Base-by-base conservation (phyloP, 2,113 vertebrate genomes). In the Chionodraco myersi region DNA sequence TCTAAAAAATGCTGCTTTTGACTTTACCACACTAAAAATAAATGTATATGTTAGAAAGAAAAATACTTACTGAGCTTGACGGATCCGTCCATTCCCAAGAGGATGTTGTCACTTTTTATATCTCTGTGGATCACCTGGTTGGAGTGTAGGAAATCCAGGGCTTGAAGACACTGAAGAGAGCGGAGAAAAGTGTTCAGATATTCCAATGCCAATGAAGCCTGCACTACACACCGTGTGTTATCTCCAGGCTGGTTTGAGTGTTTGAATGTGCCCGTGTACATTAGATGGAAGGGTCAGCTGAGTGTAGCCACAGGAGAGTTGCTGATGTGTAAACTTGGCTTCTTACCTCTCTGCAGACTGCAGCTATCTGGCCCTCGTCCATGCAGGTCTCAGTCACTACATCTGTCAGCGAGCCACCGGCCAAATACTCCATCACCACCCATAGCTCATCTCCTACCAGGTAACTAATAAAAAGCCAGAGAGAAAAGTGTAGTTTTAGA, bases 371-470 rank as follows among this genome's bases (percentile, higher is more conserved):
- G 77, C 98, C 98, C 91, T 99, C 98, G 48, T 99, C 98, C 98
- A 99, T 99, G 82, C 98, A 99, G 0, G 98, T 99, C 93, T 99
- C 98, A 0, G 98, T 99, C 78, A 99, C 98, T 23, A 99, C 98
- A 57, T 99, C 98, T 0, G 98, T 99, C 81, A 99, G 89, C 8
- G 98, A 99, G 68, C 98, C 98, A 34, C 98, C 98, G 10, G 98
- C 97, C 94, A 99, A 90, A 89, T 99, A 99, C 48, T 99, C 98
- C 98, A 99, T 99, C 82, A 99, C 98, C 69, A 99, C 98, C 98
- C 98, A 99, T 14, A 99, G 94, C 77, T 99, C 98, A 84, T 99
- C 98, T 60, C 98, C 98, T 0, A 99, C 98, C 90, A 99, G 94
- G 91, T 99, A 99, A 92, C 98, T 99, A 83, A 36, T 52, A 52